Conservation (phyloP, 2,797 vertebrate species). For the Periophthalmus magnuspinnatus region DNA sequence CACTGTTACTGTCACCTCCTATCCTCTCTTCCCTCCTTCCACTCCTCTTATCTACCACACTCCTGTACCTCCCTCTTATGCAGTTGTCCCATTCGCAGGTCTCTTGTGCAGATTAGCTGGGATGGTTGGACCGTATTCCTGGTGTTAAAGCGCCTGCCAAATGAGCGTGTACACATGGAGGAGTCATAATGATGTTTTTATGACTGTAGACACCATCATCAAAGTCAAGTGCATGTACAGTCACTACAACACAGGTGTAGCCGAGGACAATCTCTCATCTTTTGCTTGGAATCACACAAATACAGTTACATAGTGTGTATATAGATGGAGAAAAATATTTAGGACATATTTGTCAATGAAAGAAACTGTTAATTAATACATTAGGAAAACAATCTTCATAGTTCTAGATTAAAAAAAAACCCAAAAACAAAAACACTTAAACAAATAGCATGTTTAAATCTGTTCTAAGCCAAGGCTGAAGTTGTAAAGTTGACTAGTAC, state of each 20-base stretch:
- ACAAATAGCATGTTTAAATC: too few relatives aligned
- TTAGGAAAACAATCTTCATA: too few relatives aligned
- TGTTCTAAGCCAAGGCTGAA: too few relatives aligned
- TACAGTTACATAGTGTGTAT: constrained; percentile 10
- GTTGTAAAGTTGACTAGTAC: too few relatives aligned
- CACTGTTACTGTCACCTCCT: constrained; percentile 4
- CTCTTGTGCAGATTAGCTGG: constrained; percentile 74
- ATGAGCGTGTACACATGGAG: constrained; percentile 68
- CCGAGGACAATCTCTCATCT: constrained; percentile 31
- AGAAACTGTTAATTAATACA: too few relatives aligned
- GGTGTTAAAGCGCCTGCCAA: constrained; percentile 79
- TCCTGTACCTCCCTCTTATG: constrained; percentile 47
- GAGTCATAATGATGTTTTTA: constrained; percentile 80
- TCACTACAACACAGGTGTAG: constrained; percentile 58
- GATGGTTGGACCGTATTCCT: constrained; percentile 76
- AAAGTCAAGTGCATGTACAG: constrained; percentile 62
- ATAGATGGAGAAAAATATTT: background rate
- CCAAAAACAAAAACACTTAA: too few relatives aligned
- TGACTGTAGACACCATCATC: constrained; percentile 74
- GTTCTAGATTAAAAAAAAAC: too few relatives aligned
- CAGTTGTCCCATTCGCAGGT: constrained; percentile 62
- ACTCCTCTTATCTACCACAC: constrained; percentile 8
- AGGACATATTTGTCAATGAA: too few relatives aligned
- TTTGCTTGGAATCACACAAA: constrained; percentile 3
- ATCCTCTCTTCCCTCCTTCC: constrained; percentile 40